Evolutionary conservation across 2,113 vertebrate species (phyloP).

Genomic region (Pedionomus torquatus): DNA sequence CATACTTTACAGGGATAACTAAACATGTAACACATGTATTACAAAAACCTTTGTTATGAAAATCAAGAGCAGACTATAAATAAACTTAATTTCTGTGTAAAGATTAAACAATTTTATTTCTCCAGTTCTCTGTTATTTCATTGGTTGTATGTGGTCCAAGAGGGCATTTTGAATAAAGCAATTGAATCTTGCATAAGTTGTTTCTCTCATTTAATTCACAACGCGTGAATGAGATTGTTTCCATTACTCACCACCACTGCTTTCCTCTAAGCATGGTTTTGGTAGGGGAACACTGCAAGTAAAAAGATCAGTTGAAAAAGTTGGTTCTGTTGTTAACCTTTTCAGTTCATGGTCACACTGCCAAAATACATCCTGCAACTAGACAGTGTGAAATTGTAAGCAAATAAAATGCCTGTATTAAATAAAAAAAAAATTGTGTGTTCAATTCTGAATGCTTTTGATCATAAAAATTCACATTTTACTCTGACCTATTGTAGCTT

Average conservation of each 20-base stretch:
- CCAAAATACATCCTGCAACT: background rate
- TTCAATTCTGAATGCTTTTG: background rate
- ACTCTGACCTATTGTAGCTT: background rate
- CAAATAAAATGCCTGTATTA: background rate
- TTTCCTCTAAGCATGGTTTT: background rate
- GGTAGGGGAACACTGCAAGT: background rate
- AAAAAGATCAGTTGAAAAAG: background rate
- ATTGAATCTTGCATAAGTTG: conserved; percentile 3
- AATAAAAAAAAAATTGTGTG: background rate
- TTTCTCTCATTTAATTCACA: conserved; percentile 48
- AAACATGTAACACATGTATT: background rate
- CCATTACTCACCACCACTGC: background rate
- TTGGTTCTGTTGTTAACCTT: background rate
- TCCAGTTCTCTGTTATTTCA: background rate
- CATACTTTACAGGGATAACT: background rate
- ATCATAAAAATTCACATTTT: background rate
- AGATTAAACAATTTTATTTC: background rate
- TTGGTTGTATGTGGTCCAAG: background rate
- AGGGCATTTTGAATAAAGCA: conserved; percentile 45
- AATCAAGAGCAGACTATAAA: background rate
- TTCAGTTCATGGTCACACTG: background rate
- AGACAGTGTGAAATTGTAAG: background rate
- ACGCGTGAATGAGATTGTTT: background rate
- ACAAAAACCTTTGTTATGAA: background rate
- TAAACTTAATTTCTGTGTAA: background rate